phyloP scores from a whole-genome alignment of 2,113 vertebrate species.

The Himantopus leucocephalus region DNA sequence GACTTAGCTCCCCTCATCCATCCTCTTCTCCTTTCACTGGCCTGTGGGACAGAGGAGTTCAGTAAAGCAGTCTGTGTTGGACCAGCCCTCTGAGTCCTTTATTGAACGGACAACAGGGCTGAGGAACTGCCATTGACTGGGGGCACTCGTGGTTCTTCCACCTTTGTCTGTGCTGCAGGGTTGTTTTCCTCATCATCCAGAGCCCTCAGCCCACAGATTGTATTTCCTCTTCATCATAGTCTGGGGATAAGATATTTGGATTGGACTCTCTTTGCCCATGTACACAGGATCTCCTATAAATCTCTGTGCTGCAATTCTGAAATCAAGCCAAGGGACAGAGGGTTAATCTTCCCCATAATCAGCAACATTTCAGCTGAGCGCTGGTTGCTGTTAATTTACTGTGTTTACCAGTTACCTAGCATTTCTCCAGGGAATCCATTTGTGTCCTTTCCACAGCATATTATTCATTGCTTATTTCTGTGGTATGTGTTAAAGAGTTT shows the following conservation, averaged over 20 bases:
- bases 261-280: neutral
- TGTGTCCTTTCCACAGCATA: neutral
- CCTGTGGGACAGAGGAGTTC: neutral
- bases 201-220: neutral
- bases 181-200: neutral
- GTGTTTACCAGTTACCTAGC: neutral
- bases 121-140: rapidly evolving
- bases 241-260: neutral
- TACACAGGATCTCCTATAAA: neutral
- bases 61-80: neutral
- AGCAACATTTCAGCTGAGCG: neutral
- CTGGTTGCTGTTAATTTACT: neutral
- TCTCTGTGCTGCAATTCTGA: neutral
- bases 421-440: neutral
- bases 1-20: neutral
- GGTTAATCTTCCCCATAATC: neutral
- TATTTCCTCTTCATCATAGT: neutral
- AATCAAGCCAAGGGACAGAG: neutral
- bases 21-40: neutral
- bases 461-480: neutral
- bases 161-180: neutral
- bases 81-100: neutral
- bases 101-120: no score
- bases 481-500: neutral
- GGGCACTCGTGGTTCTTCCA: neutral